Percentiles rank a stretch among this genome's conserved stretches.
These are phyloP conservation scores for Cynodonichthys magdalenae DNA, from an alignment of 2,797 vertebrate genomes.

Conservation along the genomic window DNA sequence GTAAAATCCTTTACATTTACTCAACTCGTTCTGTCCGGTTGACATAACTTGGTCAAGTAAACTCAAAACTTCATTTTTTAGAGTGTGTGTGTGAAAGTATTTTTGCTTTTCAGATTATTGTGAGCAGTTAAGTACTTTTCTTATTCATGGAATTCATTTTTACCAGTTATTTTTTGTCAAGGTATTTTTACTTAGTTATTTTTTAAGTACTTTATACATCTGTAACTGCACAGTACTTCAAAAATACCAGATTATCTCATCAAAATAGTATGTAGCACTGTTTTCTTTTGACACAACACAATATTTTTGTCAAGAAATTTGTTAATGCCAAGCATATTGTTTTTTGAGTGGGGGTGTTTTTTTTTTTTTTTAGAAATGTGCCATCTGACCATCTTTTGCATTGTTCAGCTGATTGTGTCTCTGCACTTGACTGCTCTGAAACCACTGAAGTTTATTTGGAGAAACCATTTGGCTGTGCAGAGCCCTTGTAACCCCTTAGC, in stretches of 20 bases:
- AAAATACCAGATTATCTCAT: neutral
- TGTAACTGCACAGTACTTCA: no score
- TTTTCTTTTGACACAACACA: neutral
- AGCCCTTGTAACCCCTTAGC: constrained; percentile 63
- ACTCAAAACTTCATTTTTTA: no score
- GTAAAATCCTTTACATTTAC: no score
- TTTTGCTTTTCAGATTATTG: no score
- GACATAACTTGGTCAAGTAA: no score
- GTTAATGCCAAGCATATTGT: constrained; percentile 42
- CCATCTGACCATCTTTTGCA: constrained; percentile 41
- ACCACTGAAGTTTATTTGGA: constrained; percentile 66
- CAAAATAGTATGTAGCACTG: neutral
- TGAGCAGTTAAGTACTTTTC: no score
- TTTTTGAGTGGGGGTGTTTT: constrained; percentile 11
- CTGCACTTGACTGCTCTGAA: constrained; percentile 52
- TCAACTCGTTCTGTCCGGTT: no score
- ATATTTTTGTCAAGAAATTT: constrained; percentile 30
- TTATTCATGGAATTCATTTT: no score
- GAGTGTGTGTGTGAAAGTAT: no score
- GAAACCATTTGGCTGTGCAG: constrained; percentile 51
- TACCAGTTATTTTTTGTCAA: no score
- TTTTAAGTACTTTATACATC: no score
- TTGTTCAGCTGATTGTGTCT: constrained; percentile 43
- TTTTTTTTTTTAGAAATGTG: constrained; percentile 30
- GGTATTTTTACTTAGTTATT: no score